Evolutionary conservation across 2,113 vertebrate genomes (phyloP).

Genomic region (Petrocephalus zakoni): DNA sequence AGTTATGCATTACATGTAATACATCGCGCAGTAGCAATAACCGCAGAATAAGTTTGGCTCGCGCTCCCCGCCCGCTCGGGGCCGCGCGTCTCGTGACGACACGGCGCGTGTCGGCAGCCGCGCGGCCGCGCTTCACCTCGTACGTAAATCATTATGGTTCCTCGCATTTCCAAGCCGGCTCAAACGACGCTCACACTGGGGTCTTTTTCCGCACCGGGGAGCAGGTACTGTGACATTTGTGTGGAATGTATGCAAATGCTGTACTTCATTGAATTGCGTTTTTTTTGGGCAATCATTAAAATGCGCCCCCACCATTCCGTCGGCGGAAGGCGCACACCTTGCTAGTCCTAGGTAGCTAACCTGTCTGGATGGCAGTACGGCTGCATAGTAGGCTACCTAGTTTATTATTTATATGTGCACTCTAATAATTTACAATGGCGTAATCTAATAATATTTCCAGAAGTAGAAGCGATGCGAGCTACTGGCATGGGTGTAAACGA

Average conservation of each 20-base stretch:
- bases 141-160: conserved; percentile 8
- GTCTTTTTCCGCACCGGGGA: neutral
- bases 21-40: neutral
- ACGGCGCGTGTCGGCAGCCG: neutral
- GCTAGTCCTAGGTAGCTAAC: neutral
- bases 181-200: neutral
- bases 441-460: neutral
- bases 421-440: neutral
- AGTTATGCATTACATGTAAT: neutral
- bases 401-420: neutral
- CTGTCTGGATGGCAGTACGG: neutral
- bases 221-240: neutral
- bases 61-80: neutral
- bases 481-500: neutral
- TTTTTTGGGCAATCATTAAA: neutral
- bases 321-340: neutral
- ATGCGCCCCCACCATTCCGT: neutral
- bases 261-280: neutral
- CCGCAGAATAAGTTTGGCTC: neutral
- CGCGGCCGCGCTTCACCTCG: neutral
- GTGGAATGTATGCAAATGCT: neutral
- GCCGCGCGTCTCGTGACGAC: neutral
- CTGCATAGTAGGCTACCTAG: neutral
- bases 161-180: neutral
- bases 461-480: neutral